Base-by-base conservation (phyloP, 2,888 invertebrate genomes). In the Phania funesta region DNA sequence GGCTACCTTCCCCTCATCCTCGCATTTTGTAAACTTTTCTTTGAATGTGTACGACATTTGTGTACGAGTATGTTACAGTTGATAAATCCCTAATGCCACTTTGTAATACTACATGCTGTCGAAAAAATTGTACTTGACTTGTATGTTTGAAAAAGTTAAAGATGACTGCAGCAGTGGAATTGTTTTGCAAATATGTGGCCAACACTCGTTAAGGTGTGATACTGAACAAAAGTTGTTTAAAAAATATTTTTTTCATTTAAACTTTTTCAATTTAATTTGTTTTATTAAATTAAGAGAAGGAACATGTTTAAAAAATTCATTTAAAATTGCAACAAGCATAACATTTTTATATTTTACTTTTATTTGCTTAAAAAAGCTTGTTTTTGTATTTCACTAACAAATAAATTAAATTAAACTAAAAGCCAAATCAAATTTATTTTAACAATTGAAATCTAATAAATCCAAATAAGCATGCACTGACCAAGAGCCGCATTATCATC, bases 21-120 rank as follows among this genome's bases (percentile, higher is more conserved):
- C 3, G 20, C 35, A 24, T 20, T 26, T 56, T 46, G 18, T 24
- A 16, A 64, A 64, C 7, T 18, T 58, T 48, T 18, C 18, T 54
- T 4, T 35, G 32, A 54, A 46, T 44, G 48, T 68, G 11, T 32
- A n/a, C 58, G 41, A 18, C 54, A 62, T 32, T 54, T 54, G 38
- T 41, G 32, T 20, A 38, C 22, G 60, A 54, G 68, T 85, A 86
- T 86, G 87, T 87, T 86, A 88, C 88, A 88, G 88, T 88, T 88
- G 88, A 88, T 88, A 88, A 88, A 87, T 88, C 88, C 88, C 88
- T 85, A 88, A 88, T 88, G 88, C 87, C 87, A 88, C 87, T 88
- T 88, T 87, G 87, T 87, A 52, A 71, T 54, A 74, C 56, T 48
- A 41, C 54, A 35, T 38, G 26, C 32, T 52, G 44, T 65, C 41